Conservation (phyloP, 1,140 invertebrate genomes). For the Liolophura sinensis region DNA sequence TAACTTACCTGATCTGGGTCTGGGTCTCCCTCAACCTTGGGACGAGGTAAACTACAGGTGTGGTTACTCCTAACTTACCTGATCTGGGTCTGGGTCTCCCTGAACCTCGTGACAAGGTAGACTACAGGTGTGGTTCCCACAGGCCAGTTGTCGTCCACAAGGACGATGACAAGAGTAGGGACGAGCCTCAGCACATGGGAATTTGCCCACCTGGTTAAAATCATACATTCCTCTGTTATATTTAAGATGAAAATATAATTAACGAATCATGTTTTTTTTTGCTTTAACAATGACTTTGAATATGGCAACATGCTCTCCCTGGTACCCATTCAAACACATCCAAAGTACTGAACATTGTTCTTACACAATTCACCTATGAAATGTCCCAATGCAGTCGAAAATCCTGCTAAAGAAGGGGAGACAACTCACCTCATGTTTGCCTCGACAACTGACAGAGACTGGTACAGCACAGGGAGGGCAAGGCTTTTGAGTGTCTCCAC, state of each 20-base stretch:
- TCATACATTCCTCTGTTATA: too few species aligned
- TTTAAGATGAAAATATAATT: too few species aligned
- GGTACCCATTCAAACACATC: too few species aligned
- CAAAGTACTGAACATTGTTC: too few species aligned
- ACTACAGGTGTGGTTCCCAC: conserved; percentile 80
- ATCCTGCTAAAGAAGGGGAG: neutral
- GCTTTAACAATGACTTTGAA: too few species aligned
- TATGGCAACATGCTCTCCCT: too few species aligned
- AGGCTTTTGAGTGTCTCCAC: conserved; percentile 67
- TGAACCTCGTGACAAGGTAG: conserved; percentile 73
- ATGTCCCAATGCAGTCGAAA: too few species aligned
- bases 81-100: conserved; percentile 28
- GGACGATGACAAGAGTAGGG: conserved; percentile 73
- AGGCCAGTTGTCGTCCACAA: conserved; percentile 72
- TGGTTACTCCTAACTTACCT: conserved; percentile 20
- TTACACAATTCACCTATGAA: too few species aligned
- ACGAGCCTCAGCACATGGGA: conserved; percentile 75
- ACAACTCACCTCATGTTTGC: conserved; percentile 72
- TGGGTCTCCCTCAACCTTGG: too few species aligned
- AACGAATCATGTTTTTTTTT: too few species aligned
- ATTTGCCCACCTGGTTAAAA: conserved; percentile 61
- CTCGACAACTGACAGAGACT: conserved; percentile 76
- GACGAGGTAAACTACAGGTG: too few species aligned
- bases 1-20: too few species aligned
- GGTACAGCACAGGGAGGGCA: conserved; percentile 68